phyloP scores from a whole-genome alignment of 2,797 vertebrate genomes.

The Eulemur albifrons region DNA sequence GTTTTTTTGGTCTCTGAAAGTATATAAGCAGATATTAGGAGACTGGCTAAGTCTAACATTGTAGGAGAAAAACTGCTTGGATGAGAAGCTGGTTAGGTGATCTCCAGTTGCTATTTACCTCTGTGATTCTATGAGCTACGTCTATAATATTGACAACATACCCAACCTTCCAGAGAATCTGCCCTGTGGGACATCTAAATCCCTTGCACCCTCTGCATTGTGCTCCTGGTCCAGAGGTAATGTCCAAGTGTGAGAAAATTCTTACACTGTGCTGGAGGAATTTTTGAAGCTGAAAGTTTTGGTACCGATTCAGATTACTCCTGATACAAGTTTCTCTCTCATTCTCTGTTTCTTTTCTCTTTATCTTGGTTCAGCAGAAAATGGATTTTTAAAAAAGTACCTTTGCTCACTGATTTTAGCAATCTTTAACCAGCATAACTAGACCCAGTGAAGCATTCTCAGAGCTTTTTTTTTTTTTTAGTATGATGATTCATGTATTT shows the following conservation, averaged over 20 bases:
- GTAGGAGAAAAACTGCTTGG: background rate
- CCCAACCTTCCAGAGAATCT: background rate
- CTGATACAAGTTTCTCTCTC: background rate
- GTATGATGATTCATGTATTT: background rate
- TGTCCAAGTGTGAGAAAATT: background rate
- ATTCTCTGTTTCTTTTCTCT: background rate
- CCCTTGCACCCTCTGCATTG: background rate
- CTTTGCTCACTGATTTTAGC: conserved; percentile 40
- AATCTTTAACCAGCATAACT: conserved; percentile 52
- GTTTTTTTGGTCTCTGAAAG: background rate
- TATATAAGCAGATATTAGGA: background rate
- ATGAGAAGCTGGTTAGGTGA: background rate
- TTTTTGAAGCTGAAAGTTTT: conserved; percentile 16
- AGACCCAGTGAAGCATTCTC: background rate
- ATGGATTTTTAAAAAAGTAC: background rate
- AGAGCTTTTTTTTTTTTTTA: background rate
- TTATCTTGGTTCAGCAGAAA: conserved; percentile 60
- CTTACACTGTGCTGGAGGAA: background rate
- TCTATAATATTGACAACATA: background rate
- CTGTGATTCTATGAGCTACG: background rate
- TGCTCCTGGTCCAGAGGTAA: background rate
- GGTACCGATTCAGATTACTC: background rate
- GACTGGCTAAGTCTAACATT: background rate
- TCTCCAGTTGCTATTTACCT: background rate
- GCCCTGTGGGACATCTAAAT: background rate